phyloP scores from a whole-genome alignment of 2,888 invertebrate species.

The Endotricha flammealis region DNA sequence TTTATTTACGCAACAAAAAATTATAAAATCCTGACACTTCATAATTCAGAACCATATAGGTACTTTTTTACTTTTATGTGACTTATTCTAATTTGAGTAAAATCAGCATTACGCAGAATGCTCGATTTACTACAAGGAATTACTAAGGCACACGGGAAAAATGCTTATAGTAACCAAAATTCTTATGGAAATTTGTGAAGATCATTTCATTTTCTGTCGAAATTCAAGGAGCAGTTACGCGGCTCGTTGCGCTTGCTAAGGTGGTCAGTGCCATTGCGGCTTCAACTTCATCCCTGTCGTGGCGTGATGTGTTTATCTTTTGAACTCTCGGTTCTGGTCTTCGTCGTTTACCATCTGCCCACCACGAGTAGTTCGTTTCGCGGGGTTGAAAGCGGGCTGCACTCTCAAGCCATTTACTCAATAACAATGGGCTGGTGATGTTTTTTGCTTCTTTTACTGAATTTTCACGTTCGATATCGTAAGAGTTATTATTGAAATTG shows the following conservation, averaged over 20 bases:
- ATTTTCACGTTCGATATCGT: slow-evolving; percentile 35
- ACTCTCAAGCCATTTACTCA: slow-evolving; percentile 87
- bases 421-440: slow-evolving; percentile 78
- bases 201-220: background rate
- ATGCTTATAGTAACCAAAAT: background rate
- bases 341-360: slow-evolving; percentile 67
- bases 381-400: slow-evolving; percentile 85
- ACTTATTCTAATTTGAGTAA: too few relatives aligned
- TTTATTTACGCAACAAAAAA: slow-evolving; percentile 28
- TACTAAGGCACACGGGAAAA: background rate
- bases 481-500: slow-evolving; percentile 56
- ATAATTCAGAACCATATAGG: too few relatives aligned
- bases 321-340: slow-evolving; percentile 45
- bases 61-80: too few relatives aligned
- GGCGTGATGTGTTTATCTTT: slow-evolving; percentile 49
- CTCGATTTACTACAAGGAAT: too few relatives aligned
- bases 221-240: slow-evolving; percentile 45
- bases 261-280: slow-evolving; percentile 86
- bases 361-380: slow-evolving; percentile 84
- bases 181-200: background rate
- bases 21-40: too few relatives aligned
- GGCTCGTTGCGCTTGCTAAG: slow-evolving; percentile 72
- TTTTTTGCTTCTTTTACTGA: slow-evolving; percentile 35
- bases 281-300: slow-evolving; percentile 85
- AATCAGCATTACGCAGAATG: too few relatives aligned